phyloP scores from a whole-genome alignment of 2,797 vertebrate genomes.

The Acestrorhynchus altus region DNA sequence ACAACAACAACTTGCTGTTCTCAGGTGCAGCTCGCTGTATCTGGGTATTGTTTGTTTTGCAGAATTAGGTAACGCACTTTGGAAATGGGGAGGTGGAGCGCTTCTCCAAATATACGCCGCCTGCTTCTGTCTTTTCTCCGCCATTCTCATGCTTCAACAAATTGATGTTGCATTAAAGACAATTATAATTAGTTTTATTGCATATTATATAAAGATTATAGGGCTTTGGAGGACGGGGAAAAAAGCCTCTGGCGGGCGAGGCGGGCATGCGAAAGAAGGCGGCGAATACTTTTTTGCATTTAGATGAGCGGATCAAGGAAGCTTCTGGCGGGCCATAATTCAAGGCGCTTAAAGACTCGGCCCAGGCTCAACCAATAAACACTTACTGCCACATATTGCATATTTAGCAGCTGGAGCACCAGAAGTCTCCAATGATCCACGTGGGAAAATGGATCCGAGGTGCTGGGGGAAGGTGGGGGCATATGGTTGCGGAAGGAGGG shows the following conservation, averaged over 20 bases:
- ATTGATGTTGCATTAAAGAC: conserved; percentile 41
- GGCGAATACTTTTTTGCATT: conserved; percentile 30
- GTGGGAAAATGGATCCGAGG: neutral
- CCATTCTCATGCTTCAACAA: conserved; percentile 7
- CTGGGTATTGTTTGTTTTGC: neutral
- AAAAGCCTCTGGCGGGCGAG: conserved; percentile 11
- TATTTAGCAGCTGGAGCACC: conserved; percentile 20
- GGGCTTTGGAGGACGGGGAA: neutral
- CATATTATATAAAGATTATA: conserved; percentile 41
- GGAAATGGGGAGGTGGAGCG: conserved; percentile 6
- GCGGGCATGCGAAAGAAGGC: conserved; percentile 28
- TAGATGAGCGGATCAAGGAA: conserved; percentile 40
- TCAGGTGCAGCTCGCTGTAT: neutral
- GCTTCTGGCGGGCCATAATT: conserved; percentile 28
- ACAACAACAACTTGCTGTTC: neutral
- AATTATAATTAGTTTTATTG: conserved; percentile 39
- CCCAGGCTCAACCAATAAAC: conserved; percentile 39
- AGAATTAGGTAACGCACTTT: conserved; percentile 6
- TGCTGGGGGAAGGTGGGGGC: neutral
- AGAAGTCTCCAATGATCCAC: neutral
- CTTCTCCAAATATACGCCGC: neutral
- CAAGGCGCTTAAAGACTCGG: conserved; percentile 36
- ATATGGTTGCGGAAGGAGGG: neutral
- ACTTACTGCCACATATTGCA: conserved; percentile 36
- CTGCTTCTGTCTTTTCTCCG: neutral